These are phyloP conservation scores for Nycticebus coucang DNA, from an alignment of 2,113 vertebrate genomes.

Conservation along the genomic window DNA sequence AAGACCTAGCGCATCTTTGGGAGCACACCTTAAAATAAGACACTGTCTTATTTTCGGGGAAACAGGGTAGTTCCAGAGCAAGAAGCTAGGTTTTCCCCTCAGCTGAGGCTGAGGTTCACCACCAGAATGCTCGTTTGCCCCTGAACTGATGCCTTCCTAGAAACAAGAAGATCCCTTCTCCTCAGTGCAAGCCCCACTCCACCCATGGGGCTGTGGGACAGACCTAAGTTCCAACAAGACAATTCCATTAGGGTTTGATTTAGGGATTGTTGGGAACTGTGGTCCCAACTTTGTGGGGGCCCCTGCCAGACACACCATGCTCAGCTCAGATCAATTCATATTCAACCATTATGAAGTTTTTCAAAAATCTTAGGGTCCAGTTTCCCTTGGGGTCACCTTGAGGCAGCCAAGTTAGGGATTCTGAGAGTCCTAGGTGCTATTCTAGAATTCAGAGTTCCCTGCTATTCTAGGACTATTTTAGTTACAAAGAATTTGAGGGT, in stretches of 20 bases:
- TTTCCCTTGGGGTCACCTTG: neutral
- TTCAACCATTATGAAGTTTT: neutral
- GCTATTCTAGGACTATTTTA: slow-evolving; percentile 14
- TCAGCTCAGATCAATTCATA: neutral
- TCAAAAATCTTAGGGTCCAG: neutral
- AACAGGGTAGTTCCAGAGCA: neutral
- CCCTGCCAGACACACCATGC: too few species aligned
- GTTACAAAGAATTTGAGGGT: neutral
- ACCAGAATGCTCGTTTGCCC: neutral
- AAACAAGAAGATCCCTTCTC: neutral
- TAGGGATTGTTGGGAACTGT: neutral
- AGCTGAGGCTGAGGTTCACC: neutral
- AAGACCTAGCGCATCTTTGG: too few species aligned
- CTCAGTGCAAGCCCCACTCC: neutral
- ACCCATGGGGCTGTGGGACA: too few species aligned
- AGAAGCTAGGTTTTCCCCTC: neutral
- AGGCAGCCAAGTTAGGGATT: neutral
- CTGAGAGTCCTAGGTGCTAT: neutral
- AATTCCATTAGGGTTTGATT: neutral
- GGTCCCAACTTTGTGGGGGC: fast-evolving
- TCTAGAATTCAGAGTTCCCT: neutral
- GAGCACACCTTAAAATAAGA: too few species aligned
- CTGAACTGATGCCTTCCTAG: neutral
- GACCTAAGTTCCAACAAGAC: neutral
- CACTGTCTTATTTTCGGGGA: too few species aligned